These are phyloP conservation scores for Drosophila oshimai DNA, from an alignment of 1,140 invertebrate species.

Conservation along the genomic window DNA sequence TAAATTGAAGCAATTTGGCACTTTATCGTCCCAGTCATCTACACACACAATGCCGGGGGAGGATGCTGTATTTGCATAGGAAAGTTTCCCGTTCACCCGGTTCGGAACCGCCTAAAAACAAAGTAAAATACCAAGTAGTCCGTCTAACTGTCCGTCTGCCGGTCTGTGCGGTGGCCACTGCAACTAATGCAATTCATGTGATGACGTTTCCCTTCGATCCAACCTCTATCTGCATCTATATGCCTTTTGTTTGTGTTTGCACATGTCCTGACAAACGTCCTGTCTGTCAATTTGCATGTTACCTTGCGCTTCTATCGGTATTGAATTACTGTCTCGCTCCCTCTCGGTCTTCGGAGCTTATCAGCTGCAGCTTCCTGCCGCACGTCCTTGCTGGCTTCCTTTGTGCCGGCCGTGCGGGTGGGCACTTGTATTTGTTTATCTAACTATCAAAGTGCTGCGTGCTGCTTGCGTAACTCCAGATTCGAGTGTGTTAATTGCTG, in stretches of 20 bases:
- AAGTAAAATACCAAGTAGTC: slow-evolving; percentile 60
- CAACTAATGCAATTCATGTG: slow-evolving; percentile 58
- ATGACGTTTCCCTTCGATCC: slow-evolving; percentile 25
- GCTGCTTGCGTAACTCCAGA: slow-evolving; percentile 44
- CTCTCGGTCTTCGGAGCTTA: slow-evolving; percentile 5
- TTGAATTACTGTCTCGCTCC: slow-evolving; percentile 10
- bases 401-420: slow-evolving; percentile 10
- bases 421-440: slow-evolving; percentile 47
- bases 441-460: slow-evolving; percentile 51
- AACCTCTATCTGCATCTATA: slow-evolving; percentile 14
- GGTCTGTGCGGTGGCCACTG: slow-evolving; percentile 31
- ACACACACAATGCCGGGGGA: slow-evolving; percentile 42
- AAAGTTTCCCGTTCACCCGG: background rate
- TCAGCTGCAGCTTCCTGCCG: slow-evolving; percentile 37
- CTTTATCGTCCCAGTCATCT: slow-evolving; percentile 54
- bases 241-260: slow-evolving; percentile 44
- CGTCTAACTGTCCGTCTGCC: background rate
- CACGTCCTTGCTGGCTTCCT: slow-evolving; percentile 44
- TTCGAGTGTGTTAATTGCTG: slow-evolving; percentile 56
- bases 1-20: slow-evolving; percentile 74
- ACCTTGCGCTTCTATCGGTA: slow-evolving; percentile 44
- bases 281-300: slow-evolving; percentile 58
- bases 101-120: slow-evolving; percentile 50
- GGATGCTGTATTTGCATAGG: slow-evolving; percentile 48
- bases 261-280: slow-evolving; percentile 53